A percentile compares a stretch with the other conserved stretches of the same genome.
phyloP scores from a whole-genome alignment of 1,140 invertebrate species.

The Cotesia chilonis region DNA sequence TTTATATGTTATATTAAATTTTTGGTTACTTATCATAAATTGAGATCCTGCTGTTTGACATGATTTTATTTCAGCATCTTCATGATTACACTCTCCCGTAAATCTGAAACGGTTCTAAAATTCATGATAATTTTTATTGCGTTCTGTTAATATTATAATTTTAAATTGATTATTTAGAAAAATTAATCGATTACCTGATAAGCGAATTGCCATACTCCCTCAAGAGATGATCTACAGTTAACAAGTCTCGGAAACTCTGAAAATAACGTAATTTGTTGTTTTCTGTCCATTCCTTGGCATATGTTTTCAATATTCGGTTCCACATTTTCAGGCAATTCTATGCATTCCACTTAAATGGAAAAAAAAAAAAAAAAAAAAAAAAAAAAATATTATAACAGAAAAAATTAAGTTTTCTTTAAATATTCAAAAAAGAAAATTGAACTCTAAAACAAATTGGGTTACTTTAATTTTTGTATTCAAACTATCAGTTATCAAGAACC shows the following conservation, averaged over 20 bases:
- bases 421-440: no score
- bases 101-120: slow-evolving; percentile 83
- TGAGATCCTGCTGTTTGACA: slow-evolving; percentile 96
- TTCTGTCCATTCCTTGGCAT: slow-evolving; percentile 75
- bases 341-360: slow-evolving; percentile 75
- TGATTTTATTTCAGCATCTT: slow-evolving; percentile 88
- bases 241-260: slow-evolving; percentile 90
- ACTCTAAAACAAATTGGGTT: no score
- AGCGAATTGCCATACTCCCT: slow-evolving; percentile 95
- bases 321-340: slow-evolving; percentile 71
- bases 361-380: no score
- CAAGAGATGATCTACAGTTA: slow-evolving; percentile 90
- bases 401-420: no score
- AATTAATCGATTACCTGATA: slow-evolving; percentile 73
- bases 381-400: no score
- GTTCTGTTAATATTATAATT: no score
- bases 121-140: slow-evolving; percentile 28
- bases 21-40: slow-evolving; percentile 95
- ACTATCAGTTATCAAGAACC: slow-evolving; percentile 28
- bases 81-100: slow-evolving; percentile 88
- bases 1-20: slow-evolving; percentile 94
- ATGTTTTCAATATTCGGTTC: slow-evolving; percentile 80
- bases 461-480: slow-evolving; percentile 31
- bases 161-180: no score
- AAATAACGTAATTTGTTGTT: slow-evolving; percentile 88